A percentile compares a stretch with the other conserved stretches of the same genome.
Conservation (phyloP, 2,888 invertebrate species). For the Conchocele bisecta region DNA sequence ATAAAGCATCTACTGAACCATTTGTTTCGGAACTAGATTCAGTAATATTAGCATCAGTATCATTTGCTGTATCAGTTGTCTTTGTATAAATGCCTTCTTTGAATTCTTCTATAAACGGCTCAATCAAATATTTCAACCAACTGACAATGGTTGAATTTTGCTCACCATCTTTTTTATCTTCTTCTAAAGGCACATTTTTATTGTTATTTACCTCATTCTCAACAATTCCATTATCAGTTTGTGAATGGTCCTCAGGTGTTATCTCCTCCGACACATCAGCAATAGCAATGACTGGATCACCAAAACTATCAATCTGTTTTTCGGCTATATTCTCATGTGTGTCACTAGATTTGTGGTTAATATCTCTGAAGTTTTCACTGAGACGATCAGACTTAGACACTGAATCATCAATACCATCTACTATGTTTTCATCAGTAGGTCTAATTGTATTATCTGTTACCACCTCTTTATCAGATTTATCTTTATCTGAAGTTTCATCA, state of each 20-base stretch:
- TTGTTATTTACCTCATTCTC: not conserved
- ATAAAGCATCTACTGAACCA: not conserved
- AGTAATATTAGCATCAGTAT: constrained; percentile 6
- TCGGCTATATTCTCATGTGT: too few species aligned
- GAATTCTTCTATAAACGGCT: constrained; percentile 70
- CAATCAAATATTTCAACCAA: constrained; percentile 62
- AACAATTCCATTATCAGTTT: not conserved
- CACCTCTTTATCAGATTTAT: too few species aligned
- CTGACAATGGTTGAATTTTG: constrained; percentile 29
- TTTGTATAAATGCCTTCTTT: constrained; percentile 54
- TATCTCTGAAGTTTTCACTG: too few species aligned
- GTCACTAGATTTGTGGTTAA: too few species aligned
- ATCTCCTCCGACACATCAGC: not conserved
- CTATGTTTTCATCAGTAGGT: too few species aligned
- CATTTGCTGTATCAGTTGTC: constrained; percentile 8
- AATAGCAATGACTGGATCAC: not conserved
- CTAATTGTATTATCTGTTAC: too few species aligned
- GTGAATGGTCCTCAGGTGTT: not conserved
- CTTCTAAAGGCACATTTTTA: not conserved
- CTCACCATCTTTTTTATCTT: not conserved
- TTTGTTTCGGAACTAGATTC: not conserved
- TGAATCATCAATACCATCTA: too few species aligned
- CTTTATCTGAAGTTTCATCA: too few species aligned
- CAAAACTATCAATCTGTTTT: too few species aligned
- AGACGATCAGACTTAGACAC: too few species aligned